phyloP scores from a whole-genome alignment of 2,797 vertebrate genomes.

The Eidolon dupreanum region DNA sequence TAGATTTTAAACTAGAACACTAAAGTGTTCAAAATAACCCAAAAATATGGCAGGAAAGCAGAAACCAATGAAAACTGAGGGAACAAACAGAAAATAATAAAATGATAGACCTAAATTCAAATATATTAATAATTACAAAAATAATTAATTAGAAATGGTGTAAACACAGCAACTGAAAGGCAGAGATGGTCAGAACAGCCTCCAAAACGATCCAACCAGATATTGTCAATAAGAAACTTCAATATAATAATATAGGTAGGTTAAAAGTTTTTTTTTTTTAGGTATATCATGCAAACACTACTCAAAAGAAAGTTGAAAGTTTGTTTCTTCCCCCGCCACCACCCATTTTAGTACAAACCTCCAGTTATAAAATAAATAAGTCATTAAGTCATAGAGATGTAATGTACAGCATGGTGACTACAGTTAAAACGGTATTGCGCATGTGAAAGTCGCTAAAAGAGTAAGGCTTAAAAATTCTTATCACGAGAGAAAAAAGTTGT shows the following conservation, averaged over 20 bases:
- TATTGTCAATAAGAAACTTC: neutral
- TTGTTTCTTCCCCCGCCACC: neutral
- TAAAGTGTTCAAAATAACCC: neutral
- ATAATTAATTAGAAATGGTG: neutral
- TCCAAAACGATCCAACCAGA: neutral
- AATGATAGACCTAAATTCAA: neutral
- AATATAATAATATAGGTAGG: neutral
- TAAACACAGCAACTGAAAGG: neutral
- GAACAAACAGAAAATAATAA: neutral
- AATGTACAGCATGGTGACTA: neutral
- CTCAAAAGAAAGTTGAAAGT: neutral
- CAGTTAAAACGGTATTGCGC: too few species aligned
- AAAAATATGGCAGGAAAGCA: neutral
- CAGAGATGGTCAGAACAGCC: neutral
- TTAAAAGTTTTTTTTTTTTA: neutral
- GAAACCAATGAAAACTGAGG: neutral
- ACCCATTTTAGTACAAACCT: neutral
- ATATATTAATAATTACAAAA: too few species aligned
- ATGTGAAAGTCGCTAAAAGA: too few species aligned
- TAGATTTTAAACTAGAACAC: neutral
- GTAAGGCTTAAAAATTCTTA: too few species aligned
- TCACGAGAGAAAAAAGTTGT: neutral
- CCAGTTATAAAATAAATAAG: neutral
- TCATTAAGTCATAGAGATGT: neutral
- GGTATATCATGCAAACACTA: neutral